phyloP scores from a whole-genome alignment of 2,888 invertebrate species.

The Agonopterix alstromeriana region DNA sequence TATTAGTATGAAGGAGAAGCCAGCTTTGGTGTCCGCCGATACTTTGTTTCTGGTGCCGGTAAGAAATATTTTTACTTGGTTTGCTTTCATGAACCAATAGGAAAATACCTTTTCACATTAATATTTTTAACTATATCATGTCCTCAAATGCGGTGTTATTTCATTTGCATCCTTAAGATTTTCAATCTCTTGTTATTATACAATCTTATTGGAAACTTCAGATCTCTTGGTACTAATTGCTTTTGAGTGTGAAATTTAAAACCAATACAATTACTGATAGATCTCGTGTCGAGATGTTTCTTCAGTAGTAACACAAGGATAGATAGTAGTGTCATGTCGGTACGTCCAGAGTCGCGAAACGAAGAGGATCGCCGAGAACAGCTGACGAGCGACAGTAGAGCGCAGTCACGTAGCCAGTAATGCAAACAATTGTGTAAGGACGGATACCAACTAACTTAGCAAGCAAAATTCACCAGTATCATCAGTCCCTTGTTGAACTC shows the following conservation, averaged over 20 bases:
- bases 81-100: slow-evolving; percentile 65
- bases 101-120: slow-evolving; percentile 73
- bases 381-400: slow-evolving; percentile 23
- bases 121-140: slow-evolving; percentile 76
- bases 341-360: slow-evolving; percentile 32
- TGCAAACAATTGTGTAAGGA: slow-evolving; percentile 79
- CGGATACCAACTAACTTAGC: slow-evolving; percentile 68
- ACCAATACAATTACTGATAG: slow-evolving; percentile 30
- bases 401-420: slow-evolving; percentile 34
- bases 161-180: slow-evolving; percentile 67
- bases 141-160: slow-evolving; percentile 67
- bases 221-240: slow-evolving; percentile 68
- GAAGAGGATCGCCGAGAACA: slow-evolving; percentile 34
- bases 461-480: slow-evolving; percentile 45
- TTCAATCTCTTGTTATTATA: slow-evolving; percentile 27
- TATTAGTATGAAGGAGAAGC: slow-evolving; percentile 60
- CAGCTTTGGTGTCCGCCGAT: slow-evolving; percentile 69
- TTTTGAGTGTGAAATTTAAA: slow-evolving; percentile 57
- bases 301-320: slow-evolving; percentile 28
- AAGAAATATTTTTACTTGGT: slow-evolving; percentile 53
- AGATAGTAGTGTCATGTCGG: slow-evolving; percentile 28
- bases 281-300: slow-evolving; percentile 24
- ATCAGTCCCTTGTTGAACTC: slow-evolving; percentile 40
- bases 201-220: slow-evolving; percentile 64
- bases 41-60: slow-evolving; percentile 55